Percentiles rank a stretch among this genome's conserved stretches.
These are phyloP conservation scores for Cirrhinus mrigala DNA, from an alignment of 2,797 vertebrate genomes.

Conservation along the genomic window DNA sequence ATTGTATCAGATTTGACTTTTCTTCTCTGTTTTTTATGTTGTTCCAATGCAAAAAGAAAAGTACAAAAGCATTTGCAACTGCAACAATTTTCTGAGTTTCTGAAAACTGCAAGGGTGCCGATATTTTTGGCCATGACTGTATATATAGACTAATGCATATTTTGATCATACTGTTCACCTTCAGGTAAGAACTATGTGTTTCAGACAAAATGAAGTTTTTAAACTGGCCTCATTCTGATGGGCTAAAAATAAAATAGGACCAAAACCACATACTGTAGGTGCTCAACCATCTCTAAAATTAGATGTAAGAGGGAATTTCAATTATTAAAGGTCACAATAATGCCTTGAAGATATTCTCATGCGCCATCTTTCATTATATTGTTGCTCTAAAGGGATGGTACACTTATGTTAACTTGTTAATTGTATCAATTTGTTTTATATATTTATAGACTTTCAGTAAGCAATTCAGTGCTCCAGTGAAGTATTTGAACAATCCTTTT, in stretches of 20 bases:
- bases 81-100: too few relatives aligned
- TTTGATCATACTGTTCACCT: background rate
- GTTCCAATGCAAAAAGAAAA: too few relatives aligned
- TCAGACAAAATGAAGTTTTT: background rate
- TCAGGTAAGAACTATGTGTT: background rate
- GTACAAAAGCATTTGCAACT: too few relatives aligned
- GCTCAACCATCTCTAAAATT: conserved; percentile 53
- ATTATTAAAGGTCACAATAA: conserved; percentile 50
- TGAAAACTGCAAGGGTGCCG: too few relatives aligned
- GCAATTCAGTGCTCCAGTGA: background rate
- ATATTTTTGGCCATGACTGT: too few relatives aligned
- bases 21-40: too few relatives aligned
- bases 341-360: conserved; percentile 15
- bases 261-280: background rate
- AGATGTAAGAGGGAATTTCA: conserved; percentile 48
- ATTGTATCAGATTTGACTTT: too few relatives aligned
- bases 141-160: too few relatives aligned
- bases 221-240: conserved; percentile 34
- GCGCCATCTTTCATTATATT: conserved; percentile 21
- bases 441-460: background rate
- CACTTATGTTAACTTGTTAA: background rate
- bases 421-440: background rate
- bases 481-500: background rate
- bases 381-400: conserved; percentile 7
- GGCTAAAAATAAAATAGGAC: background rate